phyloP scores from a whole-genome alignment of 2,797 vertebrate species.

The Ctenochaetus hawaiiensis region DNA sequence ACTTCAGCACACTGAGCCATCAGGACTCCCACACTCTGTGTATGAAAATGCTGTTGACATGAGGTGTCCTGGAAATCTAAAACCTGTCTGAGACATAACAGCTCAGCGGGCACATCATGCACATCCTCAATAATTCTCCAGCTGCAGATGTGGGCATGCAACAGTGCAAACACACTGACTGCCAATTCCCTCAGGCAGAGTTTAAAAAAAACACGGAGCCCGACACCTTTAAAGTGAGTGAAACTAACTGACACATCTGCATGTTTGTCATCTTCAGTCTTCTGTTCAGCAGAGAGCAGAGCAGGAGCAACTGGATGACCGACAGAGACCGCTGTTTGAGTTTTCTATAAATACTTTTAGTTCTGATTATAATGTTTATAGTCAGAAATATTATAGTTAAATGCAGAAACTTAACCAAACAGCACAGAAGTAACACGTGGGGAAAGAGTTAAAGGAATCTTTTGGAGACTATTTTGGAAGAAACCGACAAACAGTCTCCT shows the following conservation, averaged over 20 bases:
- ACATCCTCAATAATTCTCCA: background rate
- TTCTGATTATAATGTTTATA: too few species aligned
- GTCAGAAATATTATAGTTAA: background rate
- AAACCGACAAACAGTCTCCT: too few species aligned
- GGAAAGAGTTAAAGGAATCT: too few species aligned
- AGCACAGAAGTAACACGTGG: too few species aligned
- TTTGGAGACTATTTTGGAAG: too few species aligned
- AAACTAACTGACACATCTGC: constrained; percentile 43
- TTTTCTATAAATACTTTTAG: background rate
- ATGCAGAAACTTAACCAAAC: background rate
- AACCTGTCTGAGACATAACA: constrained; percentile 42
- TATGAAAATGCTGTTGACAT: constrained; percentile 35
- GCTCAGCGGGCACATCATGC: constrained; percentile 19
- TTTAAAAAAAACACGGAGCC: constrained; percentile 45
- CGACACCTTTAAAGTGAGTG: constrained; percentile 41
- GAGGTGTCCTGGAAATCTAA: constrained; percentile 34
- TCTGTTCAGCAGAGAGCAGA: background rate
- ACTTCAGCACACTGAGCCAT: constrained; percentile 1
- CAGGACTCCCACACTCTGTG: constrained; percentile 1
- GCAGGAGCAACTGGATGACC: constrained; percentile 18
- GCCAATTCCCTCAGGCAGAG: constrained; percentile 43
- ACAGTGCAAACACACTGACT: constrained; percentile 2
- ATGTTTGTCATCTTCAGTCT: constrained; percentile 41
- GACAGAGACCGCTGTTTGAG: background rate
- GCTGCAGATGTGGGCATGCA: constrained; percentile 16